These are phyloP conservation scores for Muscidifurax raptorellus DNA, from an alignment of 1,140 invertebrate genomes.

Conservation along the genomic window DNA sequence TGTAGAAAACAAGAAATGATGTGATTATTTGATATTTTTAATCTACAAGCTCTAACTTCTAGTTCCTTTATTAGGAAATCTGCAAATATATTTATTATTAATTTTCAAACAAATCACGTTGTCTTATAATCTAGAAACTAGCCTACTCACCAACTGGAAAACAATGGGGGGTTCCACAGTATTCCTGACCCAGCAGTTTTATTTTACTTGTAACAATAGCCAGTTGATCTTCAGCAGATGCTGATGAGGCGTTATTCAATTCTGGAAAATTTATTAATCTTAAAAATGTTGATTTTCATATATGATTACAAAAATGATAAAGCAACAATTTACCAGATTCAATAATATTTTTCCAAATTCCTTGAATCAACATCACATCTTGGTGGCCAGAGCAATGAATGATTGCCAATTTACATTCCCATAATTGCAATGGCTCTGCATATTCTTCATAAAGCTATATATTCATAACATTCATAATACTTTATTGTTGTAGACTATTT, in stretches of 20 bases:
- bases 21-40: constrained; percentile 80
- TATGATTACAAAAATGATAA: neutral
- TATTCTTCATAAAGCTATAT: constrained; percentile 88
- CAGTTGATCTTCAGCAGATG: constrained; percentile 79
- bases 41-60: constrained; percentile 83
- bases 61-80: constrained; percentile 85
- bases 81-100: constrained; percentile 60
- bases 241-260: constrained; percentile 63
- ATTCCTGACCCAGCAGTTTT: constrained; percentile 83
- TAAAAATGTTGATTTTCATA: neutral
- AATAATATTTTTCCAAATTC: constrained; percentile 88
- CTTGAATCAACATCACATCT: constrained; percentile 84
- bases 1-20: constrained; percentile 83
- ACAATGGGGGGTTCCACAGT: constrained; percentile 83
- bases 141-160: constrained; percentile 81
- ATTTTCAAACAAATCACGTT: constrained; percentile 20
- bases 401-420: constrained; percentile 91
- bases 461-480: neutral
- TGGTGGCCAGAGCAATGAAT: constrained; percentile 90
- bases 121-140: neutral
- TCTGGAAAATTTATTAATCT: constrained; percentile 60
- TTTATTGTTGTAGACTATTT: neutral
- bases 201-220: constrained; percentile 84
- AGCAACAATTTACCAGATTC: constrained; percentile 73
- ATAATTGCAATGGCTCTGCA: constrained; percentile 86